Evolutionary conservation across 2,113 vertebrate genomes (phyloP).

Genomic region (Notothenia rossii): DNA sequence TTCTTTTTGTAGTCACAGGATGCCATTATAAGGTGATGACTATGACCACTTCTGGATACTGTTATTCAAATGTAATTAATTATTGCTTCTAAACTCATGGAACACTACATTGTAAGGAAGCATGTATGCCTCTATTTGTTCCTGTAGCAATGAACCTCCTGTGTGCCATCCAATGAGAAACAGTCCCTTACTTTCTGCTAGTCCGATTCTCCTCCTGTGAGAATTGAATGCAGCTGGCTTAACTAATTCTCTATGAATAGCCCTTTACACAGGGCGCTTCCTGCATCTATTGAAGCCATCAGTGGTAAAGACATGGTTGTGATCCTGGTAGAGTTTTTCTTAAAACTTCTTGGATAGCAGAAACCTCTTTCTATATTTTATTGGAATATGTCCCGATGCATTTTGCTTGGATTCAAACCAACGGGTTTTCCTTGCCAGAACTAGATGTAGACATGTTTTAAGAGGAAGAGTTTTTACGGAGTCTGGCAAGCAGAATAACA

Average conservation of each 20-base stretch:
- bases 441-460: neutral
- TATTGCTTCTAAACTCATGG: neutral
- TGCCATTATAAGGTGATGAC: neutral
- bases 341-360: neutral
- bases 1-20: neutral
- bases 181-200: neutral
- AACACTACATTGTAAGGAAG: neutral
- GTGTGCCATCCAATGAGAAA: slow-evolving; percentile 19
- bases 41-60: neutral
- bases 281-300: slow-evolving; percentile 21
- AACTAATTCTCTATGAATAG: slow-evolving; percentile 34
- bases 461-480: neutral
- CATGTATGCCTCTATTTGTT: neutral
- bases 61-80: too few species aligned
- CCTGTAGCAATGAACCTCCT: neutral
- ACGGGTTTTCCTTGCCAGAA: neutral
- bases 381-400: neutral
- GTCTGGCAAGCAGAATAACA: neutral
- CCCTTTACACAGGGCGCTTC: slow-evolving; percentile 7
- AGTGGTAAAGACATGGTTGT: neutral
- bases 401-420: neutral
- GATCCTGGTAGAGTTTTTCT: neutral
- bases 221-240: slow-evolving; percentile 34
- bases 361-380: neutral
- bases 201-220: slow-evolving; percentile 28